Conservation (phyloP, 2,113 vertebrate species). For the Vimba vimba region DNA sequence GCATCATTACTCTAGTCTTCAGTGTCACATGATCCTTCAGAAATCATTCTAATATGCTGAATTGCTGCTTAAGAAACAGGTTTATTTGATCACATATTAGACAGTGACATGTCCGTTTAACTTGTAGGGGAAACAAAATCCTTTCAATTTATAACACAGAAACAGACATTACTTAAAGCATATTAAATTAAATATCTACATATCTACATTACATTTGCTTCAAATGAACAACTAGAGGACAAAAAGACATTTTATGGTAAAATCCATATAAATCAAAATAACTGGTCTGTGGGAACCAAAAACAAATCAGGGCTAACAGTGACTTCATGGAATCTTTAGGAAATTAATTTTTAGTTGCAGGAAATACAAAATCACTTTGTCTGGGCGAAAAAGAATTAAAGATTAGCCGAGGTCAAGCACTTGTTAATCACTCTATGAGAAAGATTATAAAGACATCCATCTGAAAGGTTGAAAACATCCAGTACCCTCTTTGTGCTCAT, state of each 20-base stretch:
- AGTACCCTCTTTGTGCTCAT: neutral
- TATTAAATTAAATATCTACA: neutral
- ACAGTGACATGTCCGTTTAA: neutral
- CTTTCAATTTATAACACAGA: neutral
- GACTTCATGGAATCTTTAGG: constrained; percentile 10
- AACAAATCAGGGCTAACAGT: neutral
- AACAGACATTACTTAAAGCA: neutral
- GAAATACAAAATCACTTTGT: neutral
- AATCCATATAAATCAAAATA: neutral
- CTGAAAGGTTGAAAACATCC: neutral
- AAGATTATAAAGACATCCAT: neutral
- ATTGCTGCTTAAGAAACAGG: no score
- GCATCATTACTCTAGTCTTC: no score
- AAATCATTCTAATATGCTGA: no score
- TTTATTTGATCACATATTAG: neutral
- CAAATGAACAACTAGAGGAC: neutral
- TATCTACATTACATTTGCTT: neutral
- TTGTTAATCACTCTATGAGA: neutral
- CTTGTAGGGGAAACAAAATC: neutral
- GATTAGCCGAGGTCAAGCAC: neutral
- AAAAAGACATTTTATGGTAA: neutral
- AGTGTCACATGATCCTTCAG: no score
- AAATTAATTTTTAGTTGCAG: neutral
- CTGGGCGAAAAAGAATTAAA: neutral
- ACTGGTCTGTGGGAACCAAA: neutral